Conservation (phyloP, 2,797 vertebrate genomes). For the Harpagifer antarcticus region DNA sequence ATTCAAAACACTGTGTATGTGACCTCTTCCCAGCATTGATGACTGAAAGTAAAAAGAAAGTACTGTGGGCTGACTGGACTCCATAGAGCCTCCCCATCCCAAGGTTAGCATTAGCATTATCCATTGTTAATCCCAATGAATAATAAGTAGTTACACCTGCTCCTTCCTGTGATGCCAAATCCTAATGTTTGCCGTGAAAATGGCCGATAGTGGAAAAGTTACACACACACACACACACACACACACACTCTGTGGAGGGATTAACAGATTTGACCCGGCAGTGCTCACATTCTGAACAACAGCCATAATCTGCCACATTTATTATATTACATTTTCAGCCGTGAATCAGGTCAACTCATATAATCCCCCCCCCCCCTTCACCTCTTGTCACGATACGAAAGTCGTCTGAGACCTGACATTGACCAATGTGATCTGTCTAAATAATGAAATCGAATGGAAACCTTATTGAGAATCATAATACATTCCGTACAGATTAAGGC, state of each 20-base stretch:
- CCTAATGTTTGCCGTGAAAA: too few relatives aligned
- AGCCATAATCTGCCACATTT: slow-evolving; percentile 81
- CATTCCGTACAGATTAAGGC: slow-evolving; percentile 17
- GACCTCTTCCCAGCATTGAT: too few relatives aligned
- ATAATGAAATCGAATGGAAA: slow-evolving; percentile 31
- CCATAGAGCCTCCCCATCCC: too few relatives aligned
- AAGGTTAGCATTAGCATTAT: too few relatives aligned
- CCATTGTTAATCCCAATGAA: too few relatives aligned
- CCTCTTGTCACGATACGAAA: slow-evolving; percentile 3
- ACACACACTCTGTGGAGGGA: slow-evolving; percentile 42
- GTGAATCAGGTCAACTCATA: slow-evolving; percentile 79
- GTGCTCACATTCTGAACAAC: slow-evolving; percentile 46
- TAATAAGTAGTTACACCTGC: too few relatives aligned
- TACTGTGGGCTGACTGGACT: too few relatives aligned
- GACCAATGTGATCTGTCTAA: slow-evolving; percentile 36
- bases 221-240: background rate
- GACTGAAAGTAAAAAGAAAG: too few relatives aligned
- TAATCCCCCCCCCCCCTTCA: slow-evolving; percentile 59
- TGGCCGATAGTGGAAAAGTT: too few relatives aligned
- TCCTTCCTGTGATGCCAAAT: too few relatives aligned
- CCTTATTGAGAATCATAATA: slow-evolving; percentile 21
- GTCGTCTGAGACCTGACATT: slow-evolving; percentile 5
- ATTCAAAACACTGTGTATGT: too few relatives aligned
- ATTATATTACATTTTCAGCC: slow-evolving; percentile 81
- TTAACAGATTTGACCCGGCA: slow-evolving; percentile 72